Percentiles rank a stretch among this genome's conserved stretches.
Evolutionary conservation across 2,888 invertebrate genomes (phyloP).

Genomic region (Stenodera caucasica): DNA sequence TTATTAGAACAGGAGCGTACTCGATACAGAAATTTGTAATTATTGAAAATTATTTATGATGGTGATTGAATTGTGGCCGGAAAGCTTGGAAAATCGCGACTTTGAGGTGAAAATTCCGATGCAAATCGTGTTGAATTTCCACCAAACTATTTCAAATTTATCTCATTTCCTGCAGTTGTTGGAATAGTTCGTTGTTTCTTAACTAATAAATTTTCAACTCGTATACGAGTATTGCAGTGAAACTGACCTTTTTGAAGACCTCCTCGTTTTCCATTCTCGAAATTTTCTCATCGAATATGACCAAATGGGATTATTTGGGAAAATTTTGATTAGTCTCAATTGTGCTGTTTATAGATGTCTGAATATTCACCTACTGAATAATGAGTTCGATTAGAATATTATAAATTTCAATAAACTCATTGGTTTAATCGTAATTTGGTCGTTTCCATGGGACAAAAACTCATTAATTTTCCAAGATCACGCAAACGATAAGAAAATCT

Average conservation of each 20-base stretch:
- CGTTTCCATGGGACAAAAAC: conserved; percentile 23
- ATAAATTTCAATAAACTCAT: conserved; percentile 22
- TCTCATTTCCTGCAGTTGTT: neutral
- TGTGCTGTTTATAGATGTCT: neutral
- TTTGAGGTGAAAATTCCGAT: neutral
- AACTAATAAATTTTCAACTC: neutral
- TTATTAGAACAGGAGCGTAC: neutral
- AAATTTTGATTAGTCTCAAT: neutral
- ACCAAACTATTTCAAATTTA: neutral
- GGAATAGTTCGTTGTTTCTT: neutral
- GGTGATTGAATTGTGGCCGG: too few species aligned
- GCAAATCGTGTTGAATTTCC: neutral
- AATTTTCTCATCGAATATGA: neutral
- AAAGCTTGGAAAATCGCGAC: neutral
- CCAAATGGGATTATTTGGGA: neutral
- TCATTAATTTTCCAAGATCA: conserved; percentile 33
- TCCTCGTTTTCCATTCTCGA: conserved; percentile 47
- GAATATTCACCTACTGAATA: conserved; percentile 4
- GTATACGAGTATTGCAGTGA: neutral
- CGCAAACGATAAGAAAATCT: conserved; percentile 25
- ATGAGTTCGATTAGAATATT: conserved; percentile 21
- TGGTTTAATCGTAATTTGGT: conserved; percentile 16
- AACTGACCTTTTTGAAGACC: conserved; percentile 48
- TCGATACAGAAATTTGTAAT: neutral
- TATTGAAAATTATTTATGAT: neutral